Base-by-base conservation (phyloP, 2,797 vertebrate species). In the Setipinna tenuifilis region DNA sequence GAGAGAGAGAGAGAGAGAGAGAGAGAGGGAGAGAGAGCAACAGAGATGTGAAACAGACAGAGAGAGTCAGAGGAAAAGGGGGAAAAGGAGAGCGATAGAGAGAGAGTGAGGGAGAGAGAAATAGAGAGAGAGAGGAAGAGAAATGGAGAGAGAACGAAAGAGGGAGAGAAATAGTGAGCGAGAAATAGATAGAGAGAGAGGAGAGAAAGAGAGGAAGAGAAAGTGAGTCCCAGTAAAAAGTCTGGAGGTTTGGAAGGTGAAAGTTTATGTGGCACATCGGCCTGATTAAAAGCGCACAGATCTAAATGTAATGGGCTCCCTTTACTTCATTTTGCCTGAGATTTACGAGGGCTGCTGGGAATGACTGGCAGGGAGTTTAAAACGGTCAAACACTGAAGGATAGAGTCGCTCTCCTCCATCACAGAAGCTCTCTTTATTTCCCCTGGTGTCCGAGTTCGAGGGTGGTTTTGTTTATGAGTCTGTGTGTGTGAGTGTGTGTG, bases 311-410 rank as follows among this genome's bases (percentile, higher is more conserved):
- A 94, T 95, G 93, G 92, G 89, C 89, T 93, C 86, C 88, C 94
- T 95, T 94, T 93, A 93, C 92, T 93, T 92, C 91, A 90, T 90
- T 88, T 91, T 91, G 84, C 85, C 88, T 86, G 85, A 90, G 92
- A 95, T 95, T 95, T 95, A 95, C 89, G 85, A 92, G 90, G 88
- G 87, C 85, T 88, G 88, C 89, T 59, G 87, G 89, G 81, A 92
- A 90, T 95, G 94, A 95, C 92, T 94, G 94, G 91, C 93, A 94
- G 92, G 90, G 87, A 91, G 92, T 94, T 94, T 93, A 94, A 93
- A 89, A 93, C 86, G 90, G 92, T 93, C 94, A 92, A 92, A 94
- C 90, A 89, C 86, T 91, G 92, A 92, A 94, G 92, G 92, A 93
- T 93, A 91, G 92, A 90, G 87, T 57, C 12, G 10, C 82, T 82